Percentiles rank a stretch among this genome's conserved stretches.
Evolutionary conservation across 2,797 vertebrate species (phyloP).

Genomic region (Nyctibius grandis): DNA sequence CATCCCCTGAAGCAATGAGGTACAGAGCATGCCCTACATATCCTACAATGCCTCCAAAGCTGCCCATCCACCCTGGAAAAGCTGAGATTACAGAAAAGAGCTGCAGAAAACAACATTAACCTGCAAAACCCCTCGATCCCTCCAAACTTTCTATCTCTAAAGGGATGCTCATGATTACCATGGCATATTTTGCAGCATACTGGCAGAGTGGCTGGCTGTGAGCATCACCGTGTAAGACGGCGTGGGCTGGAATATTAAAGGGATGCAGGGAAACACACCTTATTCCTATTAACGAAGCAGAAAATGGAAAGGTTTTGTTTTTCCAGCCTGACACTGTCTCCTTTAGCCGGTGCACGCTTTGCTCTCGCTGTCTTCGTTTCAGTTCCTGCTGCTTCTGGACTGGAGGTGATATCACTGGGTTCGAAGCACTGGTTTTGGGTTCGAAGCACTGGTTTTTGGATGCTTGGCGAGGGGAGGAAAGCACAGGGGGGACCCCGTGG

Average conservation of each 20-base stretch:
- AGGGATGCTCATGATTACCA: not conserved
- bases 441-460: not conserved
- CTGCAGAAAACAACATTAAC: not conserved
- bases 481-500: rapidly evolving
- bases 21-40: not conserved
- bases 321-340: not conserved
- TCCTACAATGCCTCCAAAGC: not conserved
- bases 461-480: rapidly evolving
- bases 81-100: not conserved
- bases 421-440: too few relatives aligned
- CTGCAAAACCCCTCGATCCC: not conserved
- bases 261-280: not conserved
- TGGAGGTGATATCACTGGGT: rapidly evolving
- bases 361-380: not conserved
- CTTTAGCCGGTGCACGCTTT: not conserved
- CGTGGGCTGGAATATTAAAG: not conserved
- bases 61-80: not conserved
- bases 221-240: rapidly evolving
- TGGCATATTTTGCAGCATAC: rapidly evolving
- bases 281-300: not conserved
- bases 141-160: not conserved
- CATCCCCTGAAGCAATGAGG: not conserved
- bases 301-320: not conserved
- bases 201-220: not conserved
- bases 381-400: not conserved